phyloP scores from a whole-genome alignment of 2,797 vertebrate genomes.

The Zalophus californianus region DNA sequence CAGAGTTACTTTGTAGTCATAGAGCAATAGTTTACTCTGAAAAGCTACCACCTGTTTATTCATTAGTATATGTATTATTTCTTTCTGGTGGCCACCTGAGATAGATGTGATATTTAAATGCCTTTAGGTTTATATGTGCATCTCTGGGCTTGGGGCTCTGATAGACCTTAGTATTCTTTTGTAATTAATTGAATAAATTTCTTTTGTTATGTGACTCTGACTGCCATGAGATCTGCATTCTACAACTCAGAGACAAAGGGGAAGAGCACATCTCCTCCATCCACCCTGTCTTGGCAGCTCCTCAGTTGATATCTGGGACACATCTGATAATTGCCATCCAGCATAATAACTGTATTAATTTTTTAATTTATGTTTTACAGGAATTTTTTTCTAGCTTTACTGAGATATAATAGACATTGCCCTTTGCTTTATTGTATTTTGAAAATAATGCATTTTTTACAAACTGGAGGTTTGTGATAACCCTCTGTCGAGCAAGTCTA shows the following conservation, averaged over 20 bases:
- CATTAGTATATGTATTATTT: background rate
- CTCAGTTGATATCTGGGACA: background rate
- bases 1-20: background rate
- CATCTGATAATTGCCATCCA: background rate
- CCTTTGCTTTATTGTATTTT: background rate
- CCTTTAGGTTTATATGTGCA: background rate
- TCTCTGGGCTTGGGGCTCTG: background rate
- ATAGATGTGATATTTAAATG: background rate
- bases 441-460: background rate
- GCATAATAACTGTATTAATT: background rate
- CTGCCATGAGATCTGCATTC: background rate
- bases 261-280: background rate
- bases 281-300: background rate
- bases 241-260: background rate
- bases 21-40: slow-evolving; percentile 21
- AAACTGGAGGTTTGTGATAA: background rate
- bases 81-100: background rate
- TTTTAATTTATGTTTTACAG: background rate
- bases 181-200: background rate
- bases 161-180: background rate
- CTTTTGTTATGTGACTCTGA: background rate
- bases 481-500: background rate
- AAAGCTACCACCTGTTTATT: background rate
- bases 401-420: background rate
- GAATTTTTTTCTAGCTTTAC: background rate